Conservation (phyloP, 1,140 invertebrate genomes). For the Pachypeltis micranthus region DNA sequence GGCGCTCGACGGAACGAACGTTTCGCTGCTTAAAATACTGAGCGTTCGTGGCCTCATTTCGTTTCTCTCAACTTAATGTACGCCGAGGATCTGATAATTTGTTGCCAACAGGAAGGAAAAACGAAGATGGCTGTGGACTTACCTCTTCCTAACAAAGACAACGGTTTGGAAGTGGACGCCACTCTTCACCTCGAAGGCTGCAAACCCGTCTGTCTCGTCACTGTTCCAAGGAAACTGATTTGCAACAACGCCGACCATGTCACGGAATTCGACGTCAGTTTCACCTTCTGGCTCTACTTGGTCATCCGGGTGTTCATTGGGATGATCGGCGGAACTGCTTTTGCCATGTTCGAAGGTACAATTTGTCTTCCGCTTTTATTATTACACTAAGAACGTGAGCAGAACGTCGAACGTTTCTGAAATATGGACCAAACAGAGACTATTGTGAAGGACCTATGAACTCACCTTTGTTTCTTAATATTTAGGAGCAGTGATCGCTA, state of each 20-base stretch:
- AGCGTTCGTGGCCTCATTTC: no score
- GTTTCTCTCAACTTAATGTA: no score
- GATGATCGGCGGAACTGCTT: conserved; percentile 48
- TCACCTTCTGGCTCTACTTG: conserved; percentile 69
- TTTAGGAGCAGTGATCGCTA: conserved; percentile 60
- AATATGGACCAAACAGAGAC: no score
- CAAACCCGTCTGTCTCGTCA: conserved; percentile 41
- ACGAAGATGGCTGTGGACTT: conserved; percentile 30
- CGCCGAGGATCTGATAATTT: no score
- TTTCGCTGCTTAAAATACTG: no score
- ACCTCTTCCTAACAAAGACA: conserved; percentile 31
- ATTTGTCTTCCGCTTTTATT: no score
- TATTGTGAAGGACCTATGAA: no score
- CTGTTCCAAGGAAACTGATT: conserved; percentile 41
- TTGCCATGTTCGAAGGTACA: conserved; percentile 65
- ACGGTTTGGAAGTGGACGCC: conserved; percentile 26
- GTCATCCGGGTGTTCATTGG: conserved; percentile 57
- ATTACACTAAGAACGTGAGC: no score
- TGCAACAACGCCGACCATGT: conserved; percentile 47
- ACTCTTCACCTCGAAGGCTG: conserved; percentile 31
- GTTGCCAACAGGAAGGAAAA: conserved; percentile 26
- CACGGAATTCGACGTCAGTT: conserved; percentile 46
- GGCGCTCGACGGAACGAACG: no score
- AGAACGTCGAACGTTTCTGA: no score
- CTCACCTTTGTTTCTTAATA: no score